A percentile compares a stretch with the other conserved stretches of the same genome.
Evolutionary conservation across 2,888 invertebrate species (phyloP).

Genomic region (Cephus pulcher): DNA sequence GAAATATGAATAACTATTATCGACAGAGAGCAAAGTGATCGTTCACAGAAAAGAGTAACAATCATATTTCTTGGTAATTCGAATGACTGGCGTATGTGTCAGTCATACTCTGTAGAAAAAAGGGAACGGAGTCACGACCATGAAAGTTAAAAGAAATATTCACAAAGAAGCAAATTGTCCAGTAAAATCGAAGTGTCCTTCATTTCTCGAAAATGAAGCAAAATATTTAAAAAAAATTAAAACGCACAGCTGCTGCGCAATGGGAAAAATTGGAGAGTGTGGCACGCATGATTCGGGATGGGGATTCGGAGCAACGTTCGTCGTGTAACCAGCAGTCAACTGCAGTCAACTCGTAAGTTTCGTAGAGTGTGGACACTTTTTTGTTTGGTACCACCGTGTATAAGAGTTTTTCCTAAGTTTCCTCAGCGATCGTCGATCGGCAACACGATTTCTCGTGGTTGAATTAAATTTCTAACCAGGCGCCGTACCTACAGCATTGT

Average conservation of each 20-base stretch:
- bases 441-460: neutral
- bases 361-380: neutral
- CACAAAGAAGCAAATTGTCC: neutral
- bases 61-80: neutral
- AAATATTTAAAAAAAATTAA: neutral
- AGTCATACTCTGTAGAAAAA: neutral
- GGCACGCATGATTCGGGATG: neutral
- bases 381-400: neutral
- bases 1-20: neutral
- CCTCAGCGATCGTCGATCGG: neutral
- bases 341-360: neutral
- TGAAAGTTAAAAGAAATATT: neutral
- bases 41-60: neutral
- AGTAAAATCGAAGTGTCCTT: neutral
- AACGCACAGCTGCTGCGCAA: neutral
- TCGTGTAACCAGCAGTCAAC: neutral
- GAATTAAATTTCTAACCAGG: neutral
- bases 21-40: neutral
- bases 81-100: neutral
- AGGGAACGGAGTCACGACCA: neutral
- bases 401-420: neutral
- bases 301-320: neutral
- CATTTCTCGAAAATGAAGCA: neutral
- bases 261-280: neutral
- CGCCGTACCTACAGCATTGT: neutral